phyloP scores from a whole-genome alignment of 2,888 invertebrate genomes.

The Euzophera pinguis region DNA sequence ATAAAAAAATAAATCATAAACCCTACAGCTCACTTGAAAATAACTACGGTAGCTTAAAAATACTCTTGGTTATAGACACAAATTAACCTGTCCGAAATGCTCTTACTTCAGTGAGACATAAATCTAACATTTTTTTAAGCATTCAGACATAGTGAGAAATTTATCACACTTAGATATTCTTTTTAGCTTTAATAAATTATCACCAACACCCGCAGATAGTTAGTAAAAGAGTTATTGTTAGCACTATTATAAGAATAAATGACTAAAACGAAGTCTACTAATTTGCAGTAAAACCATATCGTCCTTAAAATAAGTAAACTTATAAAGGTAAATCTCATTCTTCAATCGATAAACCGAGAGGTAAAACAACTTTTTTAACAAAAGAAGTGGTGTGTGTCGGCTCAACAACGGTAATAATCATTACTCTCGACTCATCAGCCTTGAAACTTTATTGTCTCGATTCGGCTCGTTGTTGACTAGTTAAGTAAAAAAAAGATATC shows the following conservation, averaged over 20 bases:
- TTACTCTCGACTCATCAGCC: conserved; percentile 69
- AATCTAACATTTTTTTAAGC: neutral
- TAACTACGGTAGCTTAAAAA: no score
- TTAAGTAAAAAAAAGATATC: conserved; percentile 66
- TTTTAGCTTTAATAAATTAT: no score
- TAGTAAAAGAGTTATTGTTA: no score
- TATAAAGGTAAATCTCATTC: neutral
- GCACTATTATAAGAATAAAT: no score
- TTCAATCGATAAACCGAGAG: conserved; percentile 43
- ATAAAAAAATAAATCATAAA: no score
- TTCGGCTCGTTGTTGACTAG: conserved; percentile 74
- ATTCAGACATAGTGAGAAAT: neutral
- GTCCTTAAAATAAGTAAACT: no score
- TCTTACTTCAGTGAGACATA: neutral
- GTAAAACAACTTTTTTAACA: conserved; percentile 32
- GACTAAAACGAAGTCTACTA: no score
- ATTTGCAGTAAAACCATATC: no score
- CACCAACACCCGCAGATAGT: no score
- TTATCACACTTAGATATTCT: conserved; percentile 18
- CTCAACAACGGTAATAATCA: conserved; percentile 72
- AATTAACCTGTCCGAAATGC: neutral
- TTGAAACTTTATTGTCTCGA: conserved; percentile 74
- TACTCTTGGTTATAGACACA: no score
- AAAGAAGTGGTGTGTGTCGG: conserved; percentile 23
- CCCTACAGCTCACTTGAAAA: no score